Evolutionary conservation across 2,888 invertebrate genomes (phyloP).

Genomic region (Drosophila antonietae): DNA sequence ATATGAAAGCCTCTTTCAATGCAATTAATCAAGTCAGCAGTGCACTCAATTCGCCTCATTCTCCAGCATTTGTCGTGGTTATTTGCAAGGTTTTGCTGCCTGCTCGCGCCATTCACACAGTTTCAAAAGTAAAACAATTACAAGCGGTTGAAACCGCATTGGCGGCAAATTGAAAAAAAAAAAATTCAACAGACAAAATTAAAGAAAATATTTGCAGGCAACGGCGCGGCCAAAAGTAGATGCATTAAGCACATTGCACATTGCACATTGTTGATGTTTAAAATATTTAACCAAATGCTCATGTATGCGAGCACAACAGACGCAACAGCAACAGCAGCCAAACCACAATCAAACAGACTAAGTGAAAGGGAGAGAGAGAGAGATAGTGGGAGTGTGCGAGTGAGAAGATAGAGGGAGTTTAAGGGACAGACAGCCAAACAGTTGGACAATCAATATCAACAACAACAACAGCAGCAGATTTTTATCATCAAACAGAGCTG

Average conservation of each 20-base stretch:
- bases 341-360: constrained; percentile 38
- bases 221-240: constrained; percentile 27
- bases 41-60: constrained; percentile 30
- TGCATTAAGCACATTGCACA: constrained; percentile 39
- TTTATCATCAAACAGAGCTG: constrained; percentile 20
- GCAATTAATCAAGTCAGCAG: constrained; percentile 57
- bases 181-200: constrained; percentile 30
- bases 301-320: not conserved
- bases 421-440: not conserved
- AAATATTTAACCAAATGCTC: constrained; percentile 43
- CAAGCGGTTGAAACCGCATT: constrained; percentile 54
- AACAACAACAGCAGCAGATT: constrained; percentile 24
- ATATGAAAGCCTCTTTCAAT: constrained; percentile 36
- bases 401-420: not conserved
- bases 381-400: not conserved
- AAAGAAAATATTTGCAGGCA: constrained; percentile 27
- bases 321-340: constrained; percentile 3
- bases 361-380: not conserved
- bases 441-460: constrained; percentile 15
- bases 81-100: constrained; percentile 13
- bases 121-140: constrained; percentile 62
- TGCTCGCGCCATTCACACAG: constrained; percentile 16
- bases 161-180: constrained; percentile 44
- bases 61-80: constrained; percentile 24
- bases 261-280: constrained; percentile 18